Evolutionary conservation across 2,113 vertebrate species (phyloP), one percentile per base, ranked within the genome.

Genomic region (Uria lomvia): DNA sequence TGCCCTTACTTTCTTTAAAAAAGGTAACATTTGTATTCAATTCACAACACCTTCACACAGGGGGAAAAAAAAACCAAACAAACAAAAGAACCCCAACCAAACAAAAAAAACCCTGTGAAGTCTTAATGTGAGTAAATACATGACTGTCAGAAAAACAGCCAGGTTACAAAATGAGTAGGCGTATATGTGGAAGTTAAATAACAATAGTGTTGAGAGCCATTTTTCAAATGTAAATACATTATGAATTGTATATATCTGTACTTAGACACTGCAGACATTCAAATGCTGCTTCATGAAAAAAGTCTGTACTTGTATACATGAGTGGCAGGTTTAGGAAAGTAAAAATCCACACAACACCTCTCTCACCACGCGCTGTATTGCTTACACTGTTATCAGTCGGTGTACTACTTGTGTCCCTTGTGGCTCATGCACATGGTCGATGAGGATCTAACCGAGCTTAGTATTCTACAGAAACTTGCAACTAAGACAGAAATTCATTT

Each of bases 371-470:
- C 19, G 9, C 12, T 65, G 0, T 16, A 27, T 16, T 67, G 11
- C 32, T 90, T 43, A 15, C n/a, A 9, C 8, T 43, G 5, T 34
- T 79, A 27, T 5, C 30, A 8, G 24, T 50, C 1, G 0, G n/a
- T 71, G 5, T 29, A 5, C 15, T 36, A 2, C 30, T 65, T 56
- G 11, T 11, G 17, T 16, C 79, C 65, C 15, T 67, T 42, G 6
- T 12, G 27, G 26, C 23, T 87, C 0, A 0, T 65, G 40, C 13
- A 11, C 0, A 0, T 56, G 7, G 5, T 49, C 12, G 32, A 2
- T 30, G 29, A 80, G 49, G 36, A 80, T 11, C 30, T 58, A 62
- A 49, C 1, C 1, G 2, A 74, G 15, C 2, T 70, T 53, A 68
- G 1, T 58, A 9, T 49, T 60, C 36, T 77, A 38, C 20, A 68